Evolutionary conservation across 2,888 invertebrate genomes (phyloP), one percentile per base, ranked within the genome.

Genomic region (Scrobipalpa atriplicella): DNA sequence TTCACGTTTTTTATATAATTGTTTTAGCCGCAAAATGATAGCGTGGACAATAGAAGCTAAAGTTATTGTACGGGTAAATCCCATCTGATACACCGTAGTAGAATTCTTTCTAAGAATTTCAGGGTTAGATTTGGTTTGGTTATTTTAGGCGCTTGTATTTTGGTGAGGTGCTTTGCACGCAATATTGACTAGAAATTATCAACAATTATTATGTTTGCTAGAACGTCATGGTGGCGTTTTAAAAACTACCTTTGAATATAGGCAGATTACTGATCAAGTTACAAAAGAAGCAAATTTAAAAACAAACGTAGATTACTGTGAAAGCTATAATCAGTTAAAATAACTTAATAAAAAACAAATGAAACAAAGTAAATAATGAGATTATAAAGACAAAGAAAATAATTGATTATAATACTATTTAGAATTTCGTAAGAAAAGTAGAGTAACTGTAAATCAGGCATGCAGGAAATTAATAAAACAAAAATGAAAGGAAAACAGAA

Each of bases 1-100:
- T 73, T 73, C 71, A 71, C 70, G 69, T 72, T 52, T 74, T 72
- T 72, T 52, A 67, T 54, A 54, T 65, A 69, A 68, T 66, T 66
- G 62, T 62, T 62, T 58, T 58, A n/a, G 38, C 38, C 38, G 58
- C 58, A 58, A n/a, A 58, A 58, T 38, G 58, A 58, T 58, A 58
- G 58, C 58, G 58, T 38, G 58, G 38, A 58, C 58, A 38, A 38
- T 58, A 38, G 58, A 9, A 38, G n/a, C 16, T 58, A 38, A 16
- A 38, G n/a, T 38, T 38, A 38, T 38, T 13, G 54, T 56, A 29
- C 38, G 36, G 58, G 58, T 58, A 58, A 58, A 58, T 58, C 58
- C 58, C 56, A 8, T 58, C n/a, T n/a, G 10, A 58, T 38, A 16
- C n/a, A 8, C 38, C 58, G 58, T 38, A 9, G 36, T 16, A 58